Evolutionary conservation across 2,113 vertebrate species (phyloP).

Genomic region (Gadus macrocephalus): DNA sequence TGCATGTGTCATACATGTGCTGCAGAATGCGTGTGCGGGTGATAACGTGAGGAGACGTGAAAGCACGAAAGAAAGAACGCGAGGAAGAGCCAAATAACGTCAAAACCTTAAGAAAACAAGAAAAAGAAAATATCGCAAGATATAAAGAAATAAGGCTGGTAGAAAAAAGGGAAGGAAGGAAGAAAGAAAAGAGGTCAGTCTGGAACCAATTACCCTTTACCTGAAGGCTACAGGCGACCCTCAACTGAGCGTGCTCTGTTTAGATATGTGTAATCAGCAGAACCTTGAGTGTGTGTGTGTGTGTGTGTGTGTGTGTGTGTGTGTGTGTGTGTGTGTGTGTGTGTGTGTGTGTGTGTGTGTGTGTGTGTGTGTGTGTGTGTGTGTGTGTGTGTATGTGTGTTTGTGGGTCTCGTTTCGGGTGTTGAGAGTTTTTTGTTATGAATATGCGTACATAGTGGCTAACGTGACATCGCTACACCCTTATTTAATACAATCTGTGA

Average conservation of each 20-base stretch:
- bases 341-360: background rate
- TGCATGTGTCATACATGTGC: background rate
- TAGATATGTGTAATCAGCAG: background rate
- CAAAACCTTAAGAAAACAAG: background rate
- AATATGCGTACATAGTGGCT: too few relatives aligned
- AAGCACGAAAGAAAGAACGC: background rate
- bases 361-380: slow-evolving; percentile 1
- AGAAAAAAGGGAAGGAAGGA: background rate
- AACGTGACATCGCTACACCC: too few relatives aligned
- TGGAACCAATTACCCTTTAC: background rate
- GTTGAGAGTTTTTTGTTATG: too few relatives aligned
- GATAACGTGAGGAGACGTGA: background rate
- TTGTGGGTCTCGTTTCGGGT: background rate
- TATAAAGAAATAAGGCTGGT: background rate
- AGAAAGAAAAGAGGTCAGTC: background rate
- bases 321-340: slow-evolving; percentile 1
- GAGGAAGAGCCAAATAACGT: slow-evolving; percentile 1
- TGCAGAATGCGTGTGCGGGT: background rate
- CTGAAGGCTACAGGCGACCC: background rate
- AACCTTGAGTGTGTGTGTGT: background rate
- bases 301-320: slow-evolving; percentile 2
- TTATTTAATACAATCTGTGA: too few relatives aligned
- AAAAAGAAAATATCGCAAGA: background rate
- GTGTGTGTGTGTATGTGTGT: background rate
- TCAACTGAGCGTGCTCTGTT: slow-evolving; percentile 1